A percentile compares a stretch with the other conserved stretches of the same genome.
phyloP scores from a whole-genome alignment of 2,797 vertebrate species.

The Clamator glandarius region DNA sequence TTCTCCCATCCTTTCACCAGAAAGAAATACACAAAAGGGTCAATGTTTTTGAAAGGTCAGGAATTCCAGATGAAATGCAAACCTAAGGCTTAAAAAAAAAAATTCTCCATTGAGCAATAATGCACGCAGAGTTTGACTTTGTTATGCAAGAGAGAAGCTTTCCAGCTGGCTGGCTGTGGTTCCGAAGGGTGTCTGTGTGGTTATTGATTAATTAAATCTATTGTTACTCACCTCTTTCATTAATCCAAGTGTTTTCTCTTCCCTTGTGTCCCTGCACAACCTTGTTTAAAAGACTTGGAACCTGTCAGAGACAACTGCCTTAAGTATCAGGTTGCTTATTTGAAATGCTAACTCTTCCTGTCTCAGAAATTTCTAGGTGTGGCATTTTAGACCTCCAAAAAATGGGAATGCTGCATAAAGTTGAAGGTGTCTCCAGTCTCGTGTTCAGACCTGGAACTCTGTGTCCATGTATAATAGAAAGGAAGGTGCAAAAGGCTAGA shows the following conservation, averaged over 20 bases:
- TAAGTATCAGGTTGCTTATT: conserved; percentile 1
- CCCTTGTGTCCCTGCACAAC: conserved; percentile 16
- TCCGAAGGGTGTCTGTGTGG: conserved; percentile 44
- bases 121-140: conserved; percentile 50
- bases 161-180: conserved; percentile 57
- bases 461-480: background rate
- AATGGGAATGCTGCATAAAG: conserved; percentile 19
- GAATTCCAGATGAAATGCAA: conserved; percentile 57
- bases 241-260: conserved; percentile 57
- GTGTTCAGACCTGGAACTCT: background rate
- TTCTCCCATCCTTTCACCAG: conserved; percentile 5
- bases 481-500: background rate
- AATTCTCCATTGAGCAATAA: conserved; percentile 51
- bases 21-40: conserved; percentile 3
- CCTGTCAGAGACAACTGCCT: conserved; percentile 9
- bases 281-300: conserved; percentile 11
- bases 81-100: conserved; percentile 21
- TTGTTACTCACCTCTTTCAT: conserved; percentile 64
- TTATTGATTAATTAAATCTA: conserved; percentile 70
- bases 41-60: conserved; percentile 53
- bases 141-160: conserved; percentile 66
- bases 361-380: conserved; percentile 31
- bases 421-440: background rate
- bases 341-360: conserved; percentile 27
- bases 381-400: conserved; percentile 7